Percentiles rank a stretch among this genome's conserved stretches.
Conservation (phyloP, 1,140 invertebrate species). For the Nymphalis io region DNA sequence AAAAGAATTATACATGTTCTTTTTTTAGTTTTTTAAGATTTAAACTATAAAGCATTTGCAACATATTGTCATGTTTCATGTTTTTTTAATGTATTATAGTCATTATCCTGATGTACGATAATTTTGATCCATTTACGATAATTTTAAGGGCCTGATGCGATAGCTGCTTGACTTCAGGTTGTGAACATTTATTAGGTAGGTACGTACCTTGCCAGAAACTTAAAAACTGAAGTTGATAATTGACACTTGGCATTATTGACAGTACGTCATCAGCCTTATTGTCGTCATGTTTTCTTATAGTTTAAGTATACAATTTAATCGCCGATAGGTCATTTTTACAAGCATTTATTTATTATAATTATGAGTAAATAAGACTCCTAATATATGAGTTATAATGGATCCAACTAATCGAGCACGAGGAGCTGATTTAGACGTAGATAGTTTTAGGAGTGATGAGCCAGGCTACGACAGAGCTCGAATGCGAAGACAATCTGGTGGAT, state of each 20-base stretch:
- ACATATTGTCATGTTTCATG: too few species aligned
- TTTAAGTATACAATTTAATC: neutral
- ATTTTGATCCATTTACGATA: too few species aligned
- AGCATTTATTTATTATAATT: slow-evolving; percentile 7
- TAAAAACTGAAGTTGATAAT: too few species aligned
- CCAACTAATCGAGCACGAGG: slow-evolving; percentile 59
- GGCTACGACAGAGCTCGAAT: slow-evolving; percentile 70
- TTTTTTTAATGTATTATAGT: too few species aligned
- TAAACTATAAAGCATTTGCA: too few species aligned
- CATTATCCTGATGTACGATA: too few species aligned
- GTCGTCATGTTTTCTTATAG: neutral
- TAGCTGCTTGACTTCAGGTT: too few species aligned
- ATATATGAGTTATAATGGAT: slow-evolving; percentile 53
- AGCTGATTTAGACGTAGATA: slow-evolving; percentile 70
- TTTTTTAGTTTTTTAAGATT: too few species aligned
- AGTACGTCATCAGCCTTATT: neutral
- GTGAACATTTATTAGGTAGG: too few species aligned
- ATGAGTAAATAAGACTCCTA: slow-evolving; percentile 2
- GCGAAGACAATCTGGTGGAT: slow-evolving; percentile 82
- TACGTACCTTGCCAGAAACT: too few species aligned
- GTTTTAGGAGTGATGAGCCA: slow-evolving; percentile 69
- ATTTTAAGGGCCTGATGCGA: too few species aligned
- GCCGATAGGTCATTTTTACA: neutral
- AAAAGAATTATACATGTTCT: too few species aligned
- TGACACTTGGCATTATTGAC: neutral